These are phyloP conservation scores for Drosophila diplacantha DNA, from an alignment of 2,888 invertebrate genomes.

Conservation along the genomic window DNA sequence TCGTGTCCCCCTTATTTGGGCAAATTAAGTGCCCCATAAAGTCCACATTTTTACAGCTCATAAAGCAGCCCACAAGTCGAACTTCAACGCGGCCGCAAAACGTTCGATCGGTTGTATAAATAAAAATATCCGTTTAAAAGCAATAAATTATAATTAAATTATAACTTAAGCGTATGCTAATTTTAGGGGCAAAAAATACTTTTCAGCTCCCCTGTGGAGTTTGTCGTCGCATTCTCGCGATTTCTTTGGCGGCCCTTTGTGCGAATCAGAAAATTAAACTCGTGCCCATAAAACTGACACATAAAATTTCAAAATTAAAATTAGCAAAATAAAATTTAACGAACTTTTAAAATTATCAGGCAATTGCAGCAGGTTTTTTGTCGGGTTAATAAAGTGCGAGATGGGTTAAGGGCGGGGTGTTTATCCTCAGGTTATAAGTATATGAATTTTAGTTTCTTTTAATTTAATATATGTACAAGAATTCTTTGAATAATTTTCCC, in stretches of 20 bases:
- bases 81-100: constrained; percentile 70
- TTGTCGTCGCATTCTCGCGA: constrained; percentile 59
- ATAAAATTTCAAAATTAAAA: constrained; percentile 35
- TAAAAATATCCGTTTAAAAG: constrained; percentile 59
- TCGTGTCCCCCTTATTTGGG: constrained; percentile 39
- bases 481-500: not conserved
- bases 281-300: constrained; percentile 50
- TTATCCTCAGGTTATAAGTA: not conserved
- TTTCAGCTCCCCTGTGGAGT: constrained; percentile 52
- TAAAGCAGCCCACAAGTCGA: constrained; percentile 59
- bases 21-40: constrained; percentile 62
- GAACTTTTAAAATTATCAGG: constrained; percentile 2
- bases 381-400: constrained; percentile 2
- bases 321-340: constrained; percentile 36
- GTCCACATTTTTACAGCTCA: constrained; percentile 70
- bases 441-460: not conserved
- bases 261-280: constrained; percentile 46
- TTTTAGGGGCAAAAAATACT: constrained; percentile 45
- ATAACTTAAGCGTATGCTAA: constrained; percentile 74
- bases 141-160: constrained; percentile 76
- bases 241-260: constrained; percentile 49
- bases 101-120: constrained; percentile 36
- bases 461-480: too few relatives aligned
- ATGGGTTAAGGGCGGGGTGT: not conserved
- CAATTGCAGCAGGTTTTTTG: not conserved